Conservation (phyloP, 1,140 invertebrate species). For the Dolichoris vasculosae region DNA sequence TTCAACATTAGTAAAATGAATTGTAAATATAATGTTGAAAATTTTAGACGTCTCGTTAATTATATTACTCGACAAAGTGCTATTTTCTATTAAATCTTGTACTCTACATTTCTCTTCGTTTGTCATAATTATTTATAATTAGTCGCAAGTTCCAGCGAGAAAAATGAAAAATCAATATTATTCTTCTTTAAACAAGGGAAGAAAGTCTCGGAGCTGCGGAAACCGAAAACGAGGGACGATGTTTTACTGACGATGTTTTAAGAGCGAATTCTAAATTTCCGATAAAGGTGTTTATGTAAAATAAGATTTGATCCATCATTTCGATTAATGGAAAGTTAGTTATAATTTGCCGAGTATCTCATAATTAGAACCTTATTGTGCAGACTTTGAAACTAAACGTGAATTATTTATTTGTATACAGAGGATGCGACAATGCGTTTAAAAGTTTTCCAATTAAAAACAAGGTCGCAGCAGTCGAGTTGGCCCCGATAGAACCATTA, state of each 20-base stretch:
- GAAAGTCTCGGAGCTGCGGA: background rate
- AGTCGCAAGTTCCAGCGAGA: background rate
- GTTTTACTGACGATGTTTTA: background rate
- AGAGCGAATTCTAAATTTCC: background rate
- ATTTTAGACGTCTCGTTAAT: no score
- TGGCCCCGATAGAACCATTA: constrained; percentile 12
- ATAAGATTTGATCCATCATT: background rate
- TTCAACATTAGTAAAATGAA: no score
- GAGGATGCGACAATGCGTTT: background rate
- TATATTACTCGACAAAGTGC: no score
- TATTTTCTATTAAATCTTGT: no score
- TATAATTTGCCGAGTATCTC: no score
- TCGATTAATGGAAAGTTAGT: background rate
- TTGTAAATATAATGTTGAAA: no score
- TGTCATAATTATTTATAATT: background rate
- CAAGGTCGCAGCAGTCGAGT: background rate
- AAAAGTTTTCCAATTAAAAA: constrained; percentile 43
- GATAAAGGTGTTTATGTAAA: background rate
- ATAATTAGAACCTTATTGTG: constrained; percentile 19
- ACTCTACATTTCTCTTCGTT: background rate
- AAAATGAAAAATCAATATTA: constrained; percentile 21
- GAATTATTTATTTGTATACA: constrained; percentile 24
- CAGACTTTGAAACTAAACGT: background rate
- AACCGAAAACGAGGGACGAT: background rate
- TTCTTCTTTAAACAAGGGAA: background rate